Conservation (phyloP, 2,797 vertebrate genomes). For the Microctenopoma lineatum region DNA sequence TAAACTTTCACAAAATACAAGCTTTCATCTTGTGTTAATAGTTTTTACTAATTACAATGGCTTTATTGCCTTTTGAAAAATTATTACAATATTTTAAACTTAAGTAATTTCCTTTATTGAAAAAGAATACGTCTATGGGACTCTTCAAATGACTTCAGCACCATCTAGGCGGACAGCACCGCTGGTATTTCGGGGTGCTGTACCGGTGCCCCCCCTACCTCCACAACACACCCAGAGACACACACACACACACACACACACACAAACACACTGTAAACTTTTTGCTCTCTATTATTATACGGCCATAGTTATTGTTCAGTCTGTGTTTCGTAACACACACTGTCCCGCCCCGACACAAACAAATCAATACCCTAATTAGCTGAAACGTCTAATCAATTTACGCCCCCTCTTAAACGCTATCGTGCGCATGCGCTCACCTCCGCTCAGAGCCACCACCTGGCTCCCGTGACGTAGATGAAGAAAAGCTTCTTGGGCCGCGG, state of each 20-base stretch:
- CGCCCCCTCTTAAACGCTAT: not conserved
- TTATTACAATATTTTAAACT: not conserved
- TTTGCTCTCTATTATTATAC: not conserved
- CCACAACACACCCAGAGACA: no score
- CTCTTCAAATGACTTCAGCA: conserved; percentile 21
- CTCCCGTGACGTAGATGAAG: conserved; percentile 79
- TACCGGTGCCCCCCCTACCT: no score
- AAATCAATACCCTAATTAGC: conserved; percentile 41
- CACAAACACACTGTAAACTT: no score
- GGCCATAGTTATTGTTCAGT: not conserved
- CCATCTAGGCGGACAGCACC: conserved; percentile 27
- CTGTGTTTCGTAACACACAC: not conserved
- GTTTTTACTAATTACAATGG: no score
- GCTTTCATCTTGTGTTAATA: not conserved
- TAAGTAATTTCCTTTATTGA: not conserved
- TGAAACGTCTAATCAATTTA: conserved; percentile 41
- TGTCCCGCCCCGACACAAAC: not conserved
- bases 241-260: no score
- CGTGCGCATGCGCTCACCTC: conserved; percentile 79
- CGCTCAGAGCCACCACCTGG: conserved; percentile 58
- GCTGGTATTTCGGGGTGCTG: no score
- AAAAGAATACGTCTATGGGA: not conserved
- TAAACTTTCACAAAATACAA: not conserved
- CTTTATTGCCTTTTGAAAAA: no score
- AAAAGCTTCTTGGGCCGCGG: conserved; percentile 67